Evolutionary conservation across 1,140 invertebrate species (phyloP).

Genomic region (Venustaconcha ellipsiformis): DNA sequence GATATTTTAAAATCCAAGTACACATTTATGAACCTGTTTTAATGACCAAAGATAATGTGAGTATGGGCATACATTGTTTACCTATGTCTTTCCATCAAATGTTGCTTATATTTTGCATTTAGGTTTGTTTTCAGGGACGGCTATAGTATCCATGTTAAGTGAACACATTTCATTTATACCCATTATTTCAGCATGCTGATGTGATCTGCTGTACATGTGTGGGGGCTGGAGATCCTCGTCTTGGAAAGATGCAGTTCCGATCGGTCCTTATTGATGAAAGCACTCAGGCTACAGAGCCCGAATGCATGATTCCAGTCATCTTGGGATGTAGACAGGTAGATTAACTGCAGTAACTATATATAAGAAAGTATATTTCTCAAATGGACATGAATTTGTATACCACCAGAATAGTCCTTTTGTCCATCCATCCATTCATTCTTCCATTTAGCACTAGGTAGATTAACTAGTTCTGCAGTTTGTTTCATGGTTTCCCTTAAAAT

Average conservation of each 20-base stretch:
- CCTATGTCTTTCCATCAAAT: neutral
- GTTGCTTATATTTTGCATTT: neutral
- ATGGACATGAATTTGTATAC: too few species aligned
- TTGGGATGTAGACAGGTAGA: slow-evolving; percentile 88
- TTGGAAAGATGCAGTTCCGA: slow-evolving; percentile 93
- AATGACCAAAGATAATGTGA: too few species aligned
- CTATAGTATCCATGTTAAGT: too few species aligned
- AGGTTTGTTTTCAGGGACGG: too few species aligned
- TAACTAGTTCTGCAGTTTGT: neutral
- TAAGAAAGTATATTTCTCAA: too few species aligned
- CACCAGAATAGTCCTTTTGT: too few species aligned
- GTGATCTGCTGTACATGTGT: slow-evolving; percentile 99
- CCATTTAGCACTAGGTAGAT: neutral
- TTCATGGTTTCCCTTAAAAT: too few species aligned
- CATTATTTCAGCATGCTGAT: slow-evolving; percentile 78
- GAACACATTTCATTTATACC: neutral
- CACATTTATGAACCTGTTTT: too few species aligned
- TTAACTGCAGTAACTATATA: neutral
- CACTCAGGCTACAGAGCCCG: slow-evolving; percentile 94
- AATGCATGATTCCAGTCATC: slow-evolving; percentile 99
- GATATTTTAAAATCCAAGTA: too few species aligned
- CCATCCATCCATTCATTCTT: neutral
- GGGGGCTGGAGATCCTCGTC: slow-evolving; percentile 94
- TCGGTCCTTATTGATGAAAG: slow-evolving; percentile 99
- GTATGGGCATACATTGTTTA: too few species aligned